These are phyloP conservation scores for Cephalopholis sonnerati DNA, from an alignment of 2,113 vertebrate genomes.

Conservation along the genomic window DNA sequence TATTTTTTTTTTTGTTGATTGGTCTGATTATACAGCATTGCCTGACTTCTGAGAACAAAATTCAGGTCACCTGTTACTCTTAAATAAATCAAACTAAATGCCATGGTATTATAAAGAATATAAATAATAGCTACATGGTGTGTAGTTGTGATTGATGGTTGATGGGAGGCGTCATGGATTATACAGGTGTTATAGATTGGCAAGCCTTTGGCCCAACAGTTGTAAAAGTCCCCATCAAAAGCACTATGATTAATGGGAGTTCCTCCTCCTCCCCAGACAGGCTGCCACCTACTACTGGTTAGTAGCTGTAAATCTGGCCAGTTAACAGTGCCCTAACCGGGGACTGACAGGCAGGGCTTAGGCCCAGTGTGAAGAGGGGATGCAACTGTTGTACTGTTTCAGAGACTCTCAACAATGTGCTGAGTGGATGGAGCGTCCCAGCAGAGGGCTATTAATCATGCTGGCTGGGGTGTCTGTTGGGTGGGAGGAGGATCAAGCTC, in stretches of 20 bases:
- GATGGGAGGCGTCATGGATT: slow-evolving; percentile 29
- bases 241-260: slow-evolving; percentile 62
- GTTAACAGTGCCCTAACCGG: slow-evolving; percentile 87
- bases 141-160: slow-evolving; percentile 14
- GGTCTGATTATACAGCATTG: not conserved
- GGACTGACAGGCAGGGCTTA: slow-evolving; percentile 88
- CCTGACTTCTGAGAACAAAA: too few species aligned
- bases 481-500: slow-evolving; percentile 27
- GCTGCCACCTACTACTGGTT: slow-evolving; percentile 82
- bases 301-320: slow-evolving; percentile 89
- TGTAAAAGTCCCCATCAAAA: slow-evolving; percentile 69
- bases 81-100: slow-evolving; percentile 2
- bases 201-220: slow-evolving; percentile 39
- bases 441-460: slow-evolving; percentile 88
- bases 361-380: slow-evolving; percentile 83
- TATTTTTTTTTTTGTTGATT: not conserved
- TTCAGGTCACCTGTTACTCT: not conserved
- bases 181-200: slow-evolving; percentile 47
- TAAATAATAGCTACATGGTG: not conserved
- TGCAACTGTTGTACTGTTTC: slow-evolving; percentile 90
- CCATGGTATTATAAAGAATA: not conserved
- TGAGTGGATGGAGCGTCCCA: slow-evolving; percentile 87
- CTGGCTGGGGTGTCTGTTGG: slow-evolving; percentile 54
- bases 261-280: slow-evolving; percentile 47
- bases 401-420: slow-evolving; percentile 86